Evolutionary conservation across 2,797 vertebrate species (phyloP), one percentile per base, ranked within the genome.

Genomic region (Hirundo rustica): DNA sequence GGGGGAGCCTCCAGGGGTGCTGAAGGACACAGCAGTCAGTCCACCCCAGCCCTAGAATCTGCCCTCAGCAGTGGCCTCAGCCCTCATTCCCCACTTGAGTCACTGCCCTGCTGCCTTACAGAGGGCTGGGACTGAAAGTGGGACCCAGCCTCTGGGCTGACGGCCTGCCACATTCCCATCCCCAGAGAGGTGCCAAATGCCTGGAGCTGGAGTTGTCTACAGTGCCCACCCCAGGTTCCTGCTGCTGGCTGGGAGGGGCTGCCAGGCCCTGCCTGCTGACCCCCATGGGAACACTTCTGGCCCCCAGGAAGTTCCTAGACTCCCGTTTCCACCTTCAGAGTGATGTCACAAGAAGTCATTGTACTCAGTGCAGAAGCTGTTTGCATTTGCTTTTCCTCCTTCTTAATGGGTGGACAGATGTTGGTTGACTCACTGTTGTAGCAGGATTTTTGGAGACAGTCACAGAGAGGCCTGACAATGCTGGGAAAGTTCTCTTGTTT

Each of bases 11-110:
- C 19, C 14, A 38, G 21, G 6, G 48, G 14, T 13, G 16, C 16
- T 55, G 16, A 15, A 11, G 13, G 13, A 30, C 10, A 17, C 7
- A 5, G 21, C 5, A 8, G 20, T 4, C n/a, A 77, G 10, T 21
- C 15, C 32, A 53, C 8, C 14, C 7, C 29, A 55, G 42, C 7
- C 4, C 11, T 5, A 10, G 17, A 10, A 29, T 29, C 12, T 57
- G 19, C 26, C 21, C 16, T 42, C 58, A 38, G 30, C 13, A 34
- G 22, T 1, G 7, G 11, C 16, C 11, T 15, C 11, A 38, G 32
- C 0, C 1, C 29, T 76, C 6, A 1, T 3, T 45, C 18, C 7
- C 16, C 2, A 1, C 20, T 20, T 18, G 29, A 57, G 12, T 7
- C n/a, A n/a, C 40, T 2, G 2, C 7, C 11, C 18, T 4, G 1